phyloP scores from a whole-genome alignment of 1,140 invertebrate species.

The Drosophila azteca region DNA sequence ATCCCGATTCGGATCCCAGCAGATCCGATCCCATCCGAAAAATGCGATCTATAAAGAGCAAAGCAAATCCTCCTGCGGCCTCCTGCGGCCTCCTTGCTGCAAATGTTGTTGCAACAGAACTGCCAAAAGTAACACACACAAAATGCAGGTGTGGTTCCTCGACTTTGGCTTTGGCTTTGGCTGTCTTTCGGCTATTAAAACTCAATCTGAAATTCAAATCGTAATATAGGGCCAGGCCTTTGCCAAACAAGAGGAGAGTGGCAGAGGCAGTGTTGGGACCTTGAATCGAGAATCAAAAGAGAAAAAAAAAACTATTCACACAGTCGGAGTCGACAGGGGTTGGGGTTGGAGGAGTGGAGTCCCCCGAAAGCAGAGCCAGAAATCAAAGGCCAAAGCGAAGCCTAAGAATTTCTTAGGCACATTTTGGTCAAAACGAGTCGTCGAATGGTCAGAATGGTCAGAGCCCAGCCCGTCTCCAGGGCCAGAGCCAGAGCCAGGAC shows the following conservation, averaged over 20 bases:
- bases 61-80: slow-evolving; percentile 20
- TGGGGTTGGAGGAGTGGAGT: neutral
- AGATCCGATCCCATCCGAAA: too few species aligned
- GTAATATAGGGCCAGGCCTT: slow-evolving; percentile 62
- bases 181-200: slow-evolving; percentile 73
- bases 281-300: slow-evolving; percentile 16
- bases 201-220: slow-evolving; percentile 83
- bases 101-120: slow-evolving; percentile 12
- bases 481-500: slow-evolving; percentile 3
- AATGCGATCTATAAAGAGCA: slow-evolving; percentile 24
- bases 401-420: slow-evolving; percentile 65
- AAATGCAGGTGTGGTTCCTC: slow-evolving; percentile 72
- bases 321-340: slow-evolving; percentile 9
- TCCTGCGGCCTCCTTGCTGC: slow-evolving; percentile 4
- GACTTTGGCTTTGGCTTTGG: neutral
- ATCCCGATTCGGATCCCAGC: neutral
- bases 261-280: slow-evolving; percentile 38
- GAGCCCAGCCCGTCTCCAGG: slow-evolving; percentile 6
- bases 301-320: slow-evolving; percentile 21
- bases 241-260: slow-evolving; percentile 24
- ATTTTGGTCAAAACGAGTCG: slow-evolving; percentile 54
- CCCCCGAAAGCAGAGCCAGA: slow-evolving; percentile 11
- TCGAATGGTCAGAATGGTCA: slow-evolving; percentile 22
- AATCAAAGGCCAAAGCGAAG: slow-evolving; percentile 59
- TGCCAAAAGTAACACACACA: slow-evolving; percentile 59